Evolutionary conservation across 2,797 vertebrate genomes (phyloP).

Genomic region (Oophaga sylvatica): DNA sequence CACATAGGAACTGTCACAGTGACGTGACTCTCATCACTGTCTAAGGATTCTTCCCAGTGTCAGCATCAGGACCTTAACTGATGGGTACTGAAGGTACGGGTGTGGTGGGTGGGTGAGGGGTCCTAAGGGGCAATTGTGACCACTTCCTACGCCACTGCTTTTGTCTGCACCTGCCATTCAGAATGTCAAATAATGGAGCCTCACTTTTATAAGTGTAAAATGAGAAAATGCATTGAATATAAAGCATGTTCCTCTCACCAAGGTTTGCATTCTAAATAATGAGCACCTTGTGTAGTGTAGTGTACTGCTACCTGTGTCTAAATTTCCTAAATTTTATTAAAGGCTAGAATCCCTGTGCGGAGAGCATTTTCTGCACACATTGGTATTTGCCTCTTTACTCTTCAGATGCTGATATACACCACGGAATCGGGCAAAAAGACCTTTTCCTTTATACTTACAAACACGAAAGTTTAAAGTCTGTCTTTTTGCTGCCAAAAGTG

Average conservation of each 20-base stretch:
- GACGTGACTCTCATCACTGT: no score
- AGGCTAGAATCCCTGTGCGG: not conserved
- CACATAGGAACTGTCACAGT: no score
- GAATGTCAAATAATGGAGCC: not conserved
- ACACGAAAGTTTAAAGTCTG: not conserved
- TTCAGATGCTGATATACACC: constrained; percentile 11
- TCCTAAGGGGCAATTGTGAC: no score
- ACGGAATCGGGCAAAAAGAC: constrained; percentile 14
- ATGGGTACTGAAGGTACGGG: no score
- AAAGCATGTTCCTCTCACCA: not conserved
- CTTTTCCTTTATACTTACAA: not conserved
- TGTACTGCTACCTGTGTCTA: not conserved
- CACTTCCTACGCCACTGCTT: not conserved
- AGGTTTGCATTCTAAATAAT: not conserved
- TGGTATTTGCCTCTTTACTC: constrained; percentile 6
- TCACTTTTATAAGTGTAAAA: not conserved
- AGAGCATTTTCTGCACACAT: constrained; percentile 14
- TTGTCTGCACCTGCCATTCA: not conserved
- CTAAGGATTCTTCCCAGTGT: no score
- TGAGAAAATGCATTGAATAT: not conserved
- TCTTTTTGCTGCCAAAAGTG: not conserved
- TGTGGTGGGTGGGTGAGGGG: no score
- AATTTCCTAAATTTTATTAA: not conserved
- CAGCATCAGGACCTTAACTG: no score
- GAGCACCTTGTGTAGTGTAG: not conserved